A percentile compares a stretch with the other conserved stretches of the same genome.
Conservation (phyloP, 2,797 vertebrate species). For the Notolepis coatsorum region DNA sequence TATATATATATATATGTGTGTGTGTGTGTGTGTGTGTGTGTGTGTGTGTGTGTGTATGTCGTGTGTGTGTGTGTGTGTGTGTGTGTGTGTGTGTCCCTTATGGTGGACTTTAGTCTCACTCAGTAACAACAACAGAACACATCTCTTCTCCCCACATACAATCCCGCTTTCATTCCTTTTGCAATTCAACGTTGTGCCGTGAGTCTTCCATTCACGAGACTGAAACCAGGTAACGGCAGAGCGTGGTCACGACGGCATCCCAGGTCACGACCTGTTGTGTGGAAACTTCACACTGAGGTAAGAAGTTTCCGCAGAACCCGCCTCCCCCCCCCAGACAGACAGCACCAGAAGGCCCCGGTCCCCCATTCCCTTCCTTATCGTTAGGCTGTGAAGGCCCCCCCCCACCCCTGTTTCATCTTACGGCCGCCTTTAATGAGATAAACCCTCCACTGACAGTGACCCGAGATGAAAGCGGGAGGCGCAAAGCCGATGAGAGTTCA, state of each 20-base stretch:
- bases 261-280: constrained; percentile 52
- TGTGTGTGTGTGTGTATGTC: too few species aligned
- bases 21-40: too few species aligned
- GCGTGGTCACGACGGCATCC: constrained; percentile 24
- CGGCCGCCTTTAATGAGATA: constrained; percentile 70
- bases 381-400: constrained; percentile 37
- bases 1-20: too few species aligned
- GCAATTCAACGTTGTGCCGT: too few species aligned
- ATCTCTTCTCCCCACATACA: constrained; percentile 7
- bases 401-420: constrained; percentile 69
- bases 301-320: constrained; percentile 22
- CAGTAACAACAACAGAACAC: constrained; percentile 48
- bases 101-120: constrained; percentile 38
- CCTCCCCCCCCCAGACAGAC: constrained; percentile 10
- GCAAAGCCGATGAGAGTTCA: constrained; percentile 77
- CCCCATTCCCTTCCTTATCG: constrained; percentile 30
- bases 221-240: too few species aligned
- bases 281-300: constrained; percentile 28
- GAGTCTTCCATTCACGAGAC: too few species aligned
- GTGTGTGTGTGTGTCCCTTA: constrained; percentile 28
- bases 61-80: too few species aligned
- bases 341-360: constrained; percentile 17
- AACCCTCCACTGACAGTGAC: constrained; percentile 78
- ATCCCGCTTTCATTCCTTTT: constrained; percentile 26
- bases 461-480: constrained; percentile 77